These are phyloP conservation scores for Danio kyathit DNA, from an alignment of 2,797 vertebrate species.

Conservation along the genomic window DNA sequence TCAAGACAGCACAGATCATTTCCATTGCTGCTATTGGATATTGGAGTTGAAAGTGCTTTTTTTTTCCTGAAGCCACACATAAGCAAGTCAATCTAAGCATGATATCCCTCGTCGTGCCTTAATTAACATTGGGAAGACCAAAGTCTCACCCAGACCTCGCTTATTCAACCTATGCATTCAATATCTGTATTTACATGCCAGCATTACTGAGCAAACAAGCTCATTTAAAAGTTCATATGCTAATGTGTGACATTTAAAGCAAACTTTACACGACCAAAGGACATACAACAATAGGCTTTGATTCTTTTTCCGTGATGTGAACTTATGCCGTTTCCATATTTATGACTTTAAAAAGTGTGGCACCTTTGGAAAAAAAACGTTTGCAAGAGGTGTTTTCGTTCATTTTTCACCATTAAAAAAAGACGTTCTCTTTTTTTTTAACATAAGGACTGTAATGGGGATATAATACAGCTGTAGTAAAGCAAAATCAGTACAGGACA, in stretches of 20 bases:
- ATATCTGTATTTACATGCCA: slow-evolving; percentile 85
- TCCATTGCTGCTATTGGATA: slow-evolving; percentile 70
- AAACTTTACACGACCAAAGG: slow-evolving; percentile 89
- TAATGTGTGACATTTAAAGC: slow-evolving; percentile 91
- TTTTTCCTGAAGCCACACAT: slow-evolving; percentile 45
- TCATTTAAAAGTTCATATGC: slow-evolving; percentile 92
- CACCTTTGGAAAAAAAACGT: slow-evolving; percentile 65
- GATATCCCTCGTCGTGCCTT: slow-evolving; percentile 71
- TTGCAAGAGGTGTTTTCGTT: slow-evolving; percentile 23
- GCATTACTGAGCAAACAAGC: slow-evolving; percentile 86
- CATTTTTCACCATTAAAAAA: neutral
- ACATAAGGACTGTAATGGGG: neutral
- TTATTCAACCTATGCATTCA: slow-evolving; percentile 76
- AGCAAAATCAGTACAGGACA: slow-evolving; percentile 3
- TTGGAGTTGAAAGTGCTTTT: slow-evolving; percentile 67
- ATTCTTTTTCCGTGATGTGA: slow-evolving; percentile 85
- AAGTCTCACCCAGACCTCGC: slow-evolving; percentile 57
- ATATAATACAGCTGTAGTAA: neutral
- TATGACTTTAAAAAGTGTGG: slow-evolving; percentile 77
- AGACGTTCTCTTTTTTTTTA: too few species aligned
- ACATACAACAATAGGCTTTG: slow-evolving; percentile 87
- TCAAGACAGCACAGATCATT: slow-evolving; percentile 71
- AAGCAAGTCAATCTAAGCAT: slow-evolving; percentile 71
- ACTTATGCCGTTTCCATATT: slow-evolving; percentile 81
- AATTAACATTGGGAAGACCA: slow-evolving; percentile 75